A percentile compares a stretch with the other conserved stretches of the same genome.
Conservation (phyloP, 2,888 invertebrate genomes). For the Zaprionus bogoriensis region DNA sequence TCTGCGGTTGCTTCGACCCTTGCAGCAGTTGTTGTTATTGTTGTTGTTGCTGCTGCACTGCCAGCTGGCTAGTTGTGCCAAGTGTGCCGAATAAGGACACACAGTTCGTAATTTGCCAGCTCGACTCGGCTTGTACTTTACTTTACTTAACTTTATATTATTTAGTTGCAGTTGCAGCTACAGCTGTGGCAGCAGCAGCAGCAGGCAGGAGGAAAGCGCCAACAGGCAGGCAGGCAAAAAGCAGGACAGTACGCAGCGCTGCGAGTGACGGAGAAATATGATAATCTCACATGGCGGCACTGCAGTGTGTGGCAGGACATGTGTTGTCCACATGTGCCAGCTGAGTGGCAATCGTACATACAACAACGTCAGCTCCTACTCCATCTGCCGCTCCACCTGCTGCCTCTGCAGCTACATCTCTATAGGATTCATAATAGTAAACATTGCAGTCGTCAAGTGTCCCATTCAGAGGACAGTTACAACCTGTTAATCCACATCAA, state of each 20-base stretch:
- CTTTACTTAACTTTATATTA: conserved; percentile 67
- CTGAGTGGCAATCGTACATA: too few relatives aligned
- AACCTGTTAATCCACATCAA: too few relatives aligned
- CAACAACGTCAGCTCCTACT: too few relatives aligned
- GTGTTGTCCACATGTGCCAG: conserved; percentile 32
- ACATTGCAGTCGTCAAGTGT: too few relatives aligned
- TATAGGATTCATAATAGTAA: too few relatives aligned
- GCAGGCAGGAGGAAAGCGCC: background rate
- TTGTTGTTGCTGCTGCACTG: conserved; percentile 40
- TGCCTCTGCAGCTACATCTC: too few relatives aligned
- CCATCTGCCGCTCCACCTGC: too few relatives aligned
- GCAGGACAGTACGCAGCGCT: too few relatives aligned
- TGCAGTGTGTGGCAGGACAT: conserved; percentile 61
- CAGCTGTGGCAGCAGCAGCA: too few relatives aligned
- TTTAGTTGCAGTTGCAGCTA: conserved; percentile 61
- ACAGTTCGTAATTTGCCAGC: conserved; percentile 70
- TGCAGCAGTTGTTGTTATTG: conserved; percentile 31
- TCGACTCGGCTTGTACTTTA: conserved; percentile 69
- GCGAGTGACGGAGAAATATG: conserved; percentile 64
- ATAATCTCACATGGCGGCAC: conserved; percentile 65
- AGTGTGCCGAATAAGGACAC: conserved; percentile 52
- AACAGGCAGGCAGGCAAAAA: too few relatives aligned
- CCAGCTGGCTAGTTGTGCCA: conserved; percentile 71
- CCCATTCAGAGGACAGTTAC: too few relatives aligned
- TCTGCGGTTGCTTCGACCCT: conserved; percentile 34